A percentile compares a stretch with the other conserved stretches of the same genome.
phyloP scores from a whole-genome alignment of 92 coral and sea anemone genomes.

The Zoanthus gigantus region DNA sequence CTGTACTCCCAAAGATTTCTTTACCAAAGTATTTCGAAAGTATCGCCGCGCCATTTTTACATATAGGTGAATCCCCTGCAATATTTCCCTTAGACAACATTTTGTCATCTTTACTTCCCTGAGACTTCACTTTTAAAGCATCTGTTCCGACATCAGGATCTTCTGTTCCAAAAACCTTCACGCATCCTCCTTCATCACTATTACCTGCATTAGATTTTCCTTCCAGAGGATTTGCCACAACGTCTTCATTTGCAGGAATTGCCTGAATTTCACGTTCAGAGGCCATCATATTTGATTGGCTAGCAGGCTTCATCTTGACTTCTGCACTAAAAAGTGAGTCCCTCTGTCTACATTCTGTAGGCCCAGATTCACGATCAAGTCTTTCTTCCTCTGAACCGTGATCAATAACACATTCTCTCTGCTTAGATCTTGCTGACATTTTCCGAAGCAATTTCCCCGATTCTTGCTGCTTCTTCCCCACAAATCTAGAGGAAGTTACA shows the following conservation, averaged over 20 bases:
- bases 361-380: neutral
- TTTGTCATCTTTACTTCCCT: no score
- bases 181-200: neutral
- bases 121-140: no score
- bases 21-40: neutral
- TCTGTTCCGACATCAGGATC: no score
- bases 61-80: neutral
- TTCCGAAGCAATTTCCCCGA: neutral
- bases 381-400: neutral
- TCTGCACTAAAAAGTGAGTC: neutral
- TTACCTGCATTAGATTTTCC: neutral
- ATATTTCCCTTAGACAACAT: neutral
- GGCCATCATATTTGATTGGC: neutral
- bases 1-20: neutral
- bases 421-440: neutral
- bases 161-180: neutral
- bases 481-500: neutral
- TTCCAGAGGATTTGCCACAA: neutral
- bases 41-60: neutral
- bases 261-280: neutral
- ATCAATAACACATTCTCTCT: neutral
- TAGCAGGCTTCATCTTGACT: neutral
- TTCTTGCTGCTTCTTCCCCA: neutral
- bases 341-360: neutral
- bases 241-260: neutral